These are phyloP conservation scores for Palythoa heliodiscus DNA, from an alignment of 92 coral and sea anemone genomes.

Conservation along the genomic window DNA sequence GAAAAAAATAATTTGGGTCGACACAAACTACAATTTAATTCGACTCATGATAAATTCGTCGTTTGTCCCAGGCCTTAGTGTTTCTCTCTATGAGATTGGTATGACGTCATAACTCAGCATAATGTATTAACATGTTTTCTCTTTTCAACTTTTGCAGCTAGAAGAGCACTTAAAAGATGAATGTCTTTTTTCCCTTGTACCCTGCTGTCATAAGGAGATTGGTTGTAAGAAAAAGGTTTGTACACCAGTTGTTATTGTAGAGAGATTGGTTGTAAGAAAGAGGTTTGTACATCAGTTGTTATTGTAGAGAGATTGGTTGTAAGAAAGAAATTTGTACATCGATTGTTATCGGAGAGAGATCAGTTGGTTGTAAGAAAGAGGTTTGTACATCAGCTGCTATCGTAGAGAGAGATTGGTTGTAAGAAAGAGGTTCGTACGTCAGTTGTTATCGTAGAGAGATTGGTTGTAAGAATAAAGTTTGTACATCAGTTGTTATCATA, in stretches of 20 bases:
- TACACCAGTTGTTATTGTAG: not conserved
- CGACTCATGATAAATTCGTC: too few relatives aligned
- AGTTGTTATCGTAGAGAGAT: not conserved
- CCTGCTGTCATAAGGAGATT: conserved; percentile 11
- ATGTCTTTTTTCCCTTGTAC: conserved; percentile 8
- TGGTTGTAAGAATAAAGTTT: conserved; percentile 20
- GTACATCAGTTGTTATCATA: too few relatives aligned
- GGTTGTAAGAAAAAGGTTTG: conserved; percentile 38
- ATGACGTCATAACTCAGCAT: too few relatives aligned
- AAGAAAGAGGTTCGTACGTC: conserved; percentile 17
- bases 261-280: conserved; percentile 21
- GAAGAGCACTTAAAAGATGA: conserved; percentile 17
- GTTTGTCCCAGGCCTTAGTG: too few relatives aligned
- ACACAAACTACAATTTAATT: too few relatives aligned
- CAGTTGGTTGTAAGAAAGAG: conserved; percentile 34
- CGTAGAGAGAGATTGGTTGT: too few relatives aligned
- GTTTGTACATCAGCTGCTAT: not conserved
- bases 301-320: not conserved
- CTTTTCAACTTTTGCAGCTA: not conserved
- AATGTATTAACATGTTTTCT: too few relatives aligned
- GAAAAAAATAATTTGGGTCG: too few relatives aligned
- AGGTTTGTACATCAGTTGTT: not conserved
- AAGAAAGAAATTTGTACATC: conserved; percentile 21
- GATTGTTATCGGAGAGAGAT: too few relatives aligned
- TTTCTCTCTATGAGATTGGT: too few relatives aligned